Conservation (phyloP, 1,140 invertebrate genomes). For the Babylonia areolata region DNA sequence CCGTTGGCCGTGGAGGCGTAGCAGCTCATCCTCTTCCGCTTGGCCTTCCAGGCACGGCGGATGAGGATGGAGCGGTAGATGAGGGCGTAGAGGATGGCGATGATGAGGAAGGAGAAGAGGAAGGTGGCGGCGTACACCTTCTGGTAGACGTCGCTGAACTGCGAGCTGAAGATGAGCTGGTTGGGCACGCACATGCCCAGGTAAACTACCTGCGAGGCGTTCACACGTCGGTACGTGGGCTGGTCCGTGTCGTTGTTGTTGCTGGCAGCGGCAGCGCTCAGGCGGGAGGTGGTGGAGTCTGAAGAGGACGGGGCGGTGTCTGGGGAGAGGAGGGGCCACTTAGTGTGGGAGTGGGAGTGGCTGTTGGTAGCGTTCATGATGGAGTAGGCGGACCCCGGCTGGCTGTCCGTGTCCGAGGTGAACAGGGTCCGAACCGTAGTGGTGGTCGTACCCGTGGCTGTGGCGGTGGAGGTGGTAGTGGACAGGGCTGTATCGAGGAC, state of each 20-base stretch:
- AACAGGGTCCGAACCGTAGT: not conserved
- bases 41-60: conserved; percentile 55
- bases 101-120: conserved; percentile 59
- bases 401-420: not conserved
- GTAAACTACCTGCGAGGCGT: not conserved
- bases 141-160: conserved; percentile 56
- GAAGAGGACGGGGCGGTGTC: too few species aligned
- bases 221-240: not conserved
- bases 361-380: not conserved
- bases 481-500: not conserved
- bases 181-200: conserved; percentile 45
- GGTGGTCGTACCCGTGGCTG: not conserved
- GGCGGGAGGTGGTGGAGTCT: not conserved
- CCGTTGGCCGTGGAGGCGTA: conserved; percentile 41
- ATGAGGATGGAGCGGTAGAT: conserved; percentile 66
- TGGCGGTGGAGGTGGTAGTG: not conserved
- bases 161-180: conserved; percentile 46
- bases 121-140: conserved; percentile 65
- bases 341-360: not conserved
- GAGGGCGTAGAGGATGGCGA: conserved; percentile 66
- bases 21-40: conserved; percentile 54
- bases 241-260: not conserved
- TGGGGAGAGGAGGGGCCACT: not conserved
- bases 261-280: not conserved
- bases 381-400: not conserved